These are phyloP conservation scores for Himalopsyche phryganea DNA, from an alignment of 1,140 invertebrate genomes.

Conservation along the genomic window DNA sequence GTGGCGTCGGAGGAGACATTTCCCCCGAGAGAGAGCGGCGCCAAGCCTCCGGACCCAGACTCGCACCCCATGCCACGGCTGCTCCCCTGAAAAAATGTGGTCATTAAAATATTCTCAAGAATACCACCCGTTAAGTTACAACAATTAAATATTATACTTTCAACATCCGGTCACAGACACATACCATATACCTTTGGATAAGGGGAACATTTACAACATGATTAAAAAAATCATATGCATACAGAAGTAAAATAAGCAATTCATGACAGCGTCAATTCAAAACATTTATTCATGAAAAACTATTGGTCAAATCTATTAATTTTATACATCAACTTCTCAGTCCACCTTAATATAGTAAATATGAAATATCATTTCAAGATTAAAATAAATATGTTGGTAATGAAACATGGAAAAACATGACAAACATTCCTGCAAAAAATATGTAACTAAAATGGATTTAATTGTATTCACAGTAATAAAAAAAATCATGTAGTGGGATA, in stretches of 20 bases:
- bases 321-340: conserved; percentile 25
- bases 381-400: conserved; percentile 10
- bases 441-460: not conserved
- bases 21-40: conserved; percentile 62
- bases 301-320: conserved; percentile 7
- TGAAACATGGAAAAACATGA: conserved; percentile 20
- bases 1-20: conserved; percentile 60
- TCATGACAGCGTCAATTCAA: conserved; percentile 9
- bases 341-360: conserved; percentile 3
- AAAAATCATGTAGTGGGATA: not conserved
- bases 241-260: conserved; percentile 41
- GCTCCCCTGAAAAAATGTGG: conserved; percentile 33
- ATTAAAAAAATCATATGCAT: conserved; percentile 44
- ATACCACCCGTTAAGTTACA: not conserved
- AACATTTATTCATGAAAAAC: conserved; percentile 7
- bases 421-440: conserved; percentile 34
- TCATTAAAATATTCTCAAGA: too few relatives aligned
- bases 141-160: conserved; percentile 5
- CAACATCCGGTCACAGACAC: conserved; percentile 20
- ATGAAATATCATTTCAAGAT: conserved; percentile 3
- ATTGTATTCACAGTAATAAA: not conserved
- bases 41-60: conserved; percentile 62
- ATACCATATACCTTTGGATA: conserved; percentile 9
- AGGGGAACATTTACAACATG: conserved; percentile 39
- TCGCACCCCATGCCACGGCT: conserved; percentile 33